phyloP scores from a whole-genome alignment of 2,113 vertebrate genomes.

The Nesoenas mayeri region DNA sequence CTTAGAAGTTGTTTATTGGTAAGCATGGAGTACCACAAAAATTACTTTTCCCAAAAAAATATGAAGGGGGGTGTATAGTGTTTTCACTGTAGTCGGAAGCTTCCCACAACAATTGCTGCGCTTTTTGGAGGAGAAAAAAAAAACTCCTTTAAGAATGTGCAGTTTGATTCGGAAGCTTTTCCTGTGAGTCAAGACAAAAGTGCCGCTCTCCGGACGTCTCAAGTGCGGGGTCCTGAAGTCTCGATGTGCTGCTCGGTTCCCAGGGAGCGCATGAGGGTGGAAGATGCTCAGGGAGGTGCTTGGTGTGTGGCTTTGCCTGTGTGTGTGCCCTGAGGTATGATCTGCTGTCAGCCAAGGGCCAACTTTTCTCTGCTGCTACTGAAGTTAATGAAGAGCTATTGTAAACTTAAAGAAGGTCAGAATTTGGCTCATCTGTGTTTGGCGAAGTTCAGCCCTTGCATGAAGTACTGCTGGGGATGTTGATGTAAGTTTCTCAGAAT shows the following conservation, averaged over 20 bases:
- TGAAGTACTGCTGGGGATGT: neutral
- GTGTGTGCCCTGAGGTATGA: neutral
- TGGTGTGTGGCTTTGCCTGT: rapidly evolving
- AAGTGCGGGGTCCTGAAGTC: neutral
- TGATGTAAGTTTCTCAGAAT: neutral
- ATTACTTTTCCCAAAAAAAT: rapidly evolving
- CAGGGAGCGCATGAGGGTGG: neutral
- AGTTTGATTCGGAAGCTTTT: neutral
- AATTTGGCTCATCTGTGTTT: neutral
- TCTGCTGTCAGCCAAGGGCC: neutral
- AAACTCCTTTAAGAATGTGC: neutral
- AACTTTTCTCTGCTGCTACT: neutral
- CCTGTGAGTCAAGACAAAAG: neutral
- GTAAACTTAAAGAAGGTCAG: neutral
- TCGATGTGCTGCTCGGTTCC: neutral
- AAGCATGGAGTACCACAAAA: neutral
- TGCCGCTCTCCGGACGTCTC: rapidly evolving
- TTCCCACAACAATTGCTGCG: neutral
- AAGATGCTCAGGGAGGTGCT: neutral
- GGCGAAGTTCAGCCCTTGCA: neutral
- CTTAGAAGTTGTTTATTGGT: neutral
- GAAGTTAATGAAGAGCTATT: neutral
- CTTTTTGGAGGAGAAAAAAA: neutral
- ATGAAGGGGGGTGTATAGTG: neutral
- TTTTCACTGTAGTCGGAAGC: neutral